phyloP scores from a whole-genome alignment of 92 coral and sea anemone species.

The Palythoa grandis region DNA sequence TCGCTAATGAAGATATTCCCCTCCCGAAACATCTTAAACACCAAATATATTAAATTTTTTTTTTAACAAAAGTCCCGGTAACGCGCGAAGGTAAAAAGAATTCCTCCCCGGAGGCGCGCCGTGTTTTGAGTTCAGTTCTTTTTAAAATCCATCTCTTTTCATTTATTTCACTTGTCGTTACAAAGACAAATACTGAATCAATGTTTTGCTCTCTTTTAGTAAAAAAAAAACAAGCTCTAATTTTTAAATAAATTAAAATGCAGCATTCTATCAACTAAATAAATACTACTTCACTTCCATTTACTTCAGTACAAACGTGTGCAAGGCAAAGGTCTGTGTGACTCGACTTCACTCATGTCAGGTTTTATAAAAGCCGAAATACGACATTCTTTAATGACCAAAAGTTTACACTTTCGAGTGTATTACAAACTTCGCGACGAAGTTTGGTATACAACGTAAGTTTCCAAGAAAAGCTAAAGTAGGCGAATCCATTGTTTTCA shows the following conservation, averaged over 20 bases:
- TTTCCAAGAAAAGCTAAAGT: not conserved
- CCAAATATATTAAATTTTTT: no score
- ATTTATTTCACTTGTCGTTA: not conserved
- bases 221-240: not conserved
- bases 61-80: no score
- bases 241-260: constrained; percentile 1
- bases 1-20: no score
- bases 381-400: no score
- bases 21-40: no score
- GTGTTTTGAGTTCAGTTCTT: not conserved
- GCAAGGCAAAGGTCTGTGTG: not conserved
- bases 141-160: not conserved
- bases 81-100: no score
- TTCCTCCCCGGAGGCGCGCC: not conserved
- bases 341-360: not conserved
- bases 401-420: no score
- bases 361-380: no score
- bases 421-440: no score
- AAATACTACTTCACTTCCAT: not conserved
- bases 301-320: not conserved
- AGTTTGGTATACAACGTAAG: not conserved
- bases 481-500: not conserved
- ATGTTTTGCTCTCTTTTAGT: not conserved
- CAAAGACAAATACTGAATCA: not conserved
- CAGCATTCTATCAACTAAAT: not conserved